Evolutionary conservation across 2,797 vertebrate species (phyloP).

Genomic region (Tenualosa ilisha): DNA sequence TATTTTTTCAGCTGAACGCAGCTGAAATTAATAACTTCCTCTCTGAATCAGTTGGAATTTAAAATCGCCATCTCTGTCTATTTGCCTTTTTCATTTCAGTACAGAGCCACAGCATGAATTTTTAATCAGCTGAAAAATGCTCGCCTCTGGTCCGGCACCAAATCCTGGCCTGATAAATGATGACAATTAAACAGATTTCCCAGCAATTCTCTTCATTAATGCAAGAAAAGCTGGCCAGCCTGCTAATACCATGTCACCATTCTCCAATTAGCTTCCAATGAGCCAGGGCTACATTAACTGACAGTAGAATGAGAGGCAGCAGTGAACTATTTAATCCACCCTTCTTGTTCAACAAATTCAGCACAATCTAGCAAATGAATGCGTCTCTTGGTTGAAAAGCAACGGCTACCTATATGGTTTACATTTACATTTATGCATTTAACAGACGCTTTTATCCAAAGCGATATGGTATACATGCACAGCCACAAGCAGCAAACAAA

Average conservation of each 20-base stretch:
- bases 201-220: conserved; percentile 50
- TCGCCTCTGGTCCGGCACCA: background rate
- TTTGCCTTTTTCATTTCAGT: conserved; percentile 4
- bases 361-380: background rate
- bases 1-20: background rate
- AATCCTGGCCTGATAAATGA: background rate
- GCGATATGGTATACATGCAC: background rate
- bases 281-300: conserved; percentile 38
- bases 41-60: background rate
- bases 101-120: background rate
- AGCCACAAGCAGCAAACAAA: background rate
- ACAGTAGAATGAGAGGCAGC: background rate
- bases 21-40: background rate
- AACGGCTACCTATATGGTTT: background rate
- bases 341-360: background rate
- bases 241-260: conserved; percentile 47
- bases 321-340: background rate
- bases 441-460: too few relatives aligned
- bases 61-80: background rate
- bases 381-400: background rate
- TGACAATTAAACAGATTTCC: conserved; percentile 47
- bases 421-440: too few relatives aligned
- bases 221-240: conserved; percentile 30
- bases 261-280: conserved; percentile 51
- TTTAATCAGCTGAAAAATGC: conserved; percentile 11